These are phyloP conservation scores for Drosophila pachea DNA, from an alignment of 1,140 invertebrate genomes.

Conservation along the genomic window DNA sequence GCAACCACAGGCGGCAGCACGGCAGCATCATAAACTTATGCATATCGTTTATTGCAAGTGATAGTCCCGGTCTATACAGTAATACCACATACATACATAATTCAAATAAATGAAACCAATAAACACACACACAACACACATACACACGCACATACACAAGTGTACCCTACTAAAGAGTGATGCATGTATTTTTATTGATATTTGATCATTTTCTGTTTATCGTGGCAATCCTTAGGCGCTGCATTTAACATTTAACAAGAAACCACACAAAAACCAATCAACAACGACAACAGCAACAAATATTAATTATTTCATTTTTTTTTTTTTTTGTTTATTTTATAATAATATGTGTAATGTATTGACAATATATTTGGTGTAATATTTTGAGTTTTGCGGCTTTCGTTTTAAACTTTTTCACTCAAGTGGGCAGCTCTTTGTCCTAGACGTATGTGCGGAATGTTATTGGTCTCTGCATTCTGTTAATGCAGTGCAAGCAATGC, in stretches of 20 bases:
- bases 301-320: slow-evolving; percentile 53
- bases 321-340: slow-evolving; percentile 71
- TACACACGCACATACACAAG: slow-evolving; percentile 15
- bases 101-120: slow-evolving; percentile 13
- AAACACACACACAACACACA: slow-evolving; percentile 20
- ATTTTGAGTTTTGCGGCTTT: slow-evolving; percentile 28
- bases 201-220: slow-evolving; percentile 24
- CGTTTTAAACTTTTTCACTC: not conserved
- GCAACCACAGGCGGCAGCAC: slow-evolving; percentile 37
- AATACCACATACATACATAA: slow-evolving; percentile 30
- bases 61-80: slow-evolving; percentile 52
- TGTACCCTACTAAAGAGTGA: slow-evolving; percentile 29
- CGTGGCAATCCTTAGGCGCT: slow-evolving; percentile 27
- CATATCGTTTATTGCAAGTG: slow-evolving; percentile 41
- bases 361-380: slow-evolving; percentile 72
- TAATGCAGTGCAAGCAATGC: not conserved
- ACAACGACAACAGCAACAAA: slow-evolving; percentile 19
- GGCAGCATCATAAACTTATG: slow-evolving; percentile 58
- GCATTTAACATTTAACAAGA: slow-evolving; percentile 34
- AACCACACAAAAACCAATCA: slow-evolving; percentile 5
- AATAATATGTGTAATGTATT: slow-evolving; percentile 69
- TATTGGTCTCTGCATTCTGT: not conserved
- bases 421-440: not conserved
- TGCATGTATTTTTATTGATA: slow-evolving; percentile 26
- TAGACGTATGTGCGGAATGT: not conserved